Evolutionary conservation across 2,113 vertebrate species (phyloP), one percentile per base, ranked within the genome.

Genomic region (Agapornis roseicollis): DNA sequence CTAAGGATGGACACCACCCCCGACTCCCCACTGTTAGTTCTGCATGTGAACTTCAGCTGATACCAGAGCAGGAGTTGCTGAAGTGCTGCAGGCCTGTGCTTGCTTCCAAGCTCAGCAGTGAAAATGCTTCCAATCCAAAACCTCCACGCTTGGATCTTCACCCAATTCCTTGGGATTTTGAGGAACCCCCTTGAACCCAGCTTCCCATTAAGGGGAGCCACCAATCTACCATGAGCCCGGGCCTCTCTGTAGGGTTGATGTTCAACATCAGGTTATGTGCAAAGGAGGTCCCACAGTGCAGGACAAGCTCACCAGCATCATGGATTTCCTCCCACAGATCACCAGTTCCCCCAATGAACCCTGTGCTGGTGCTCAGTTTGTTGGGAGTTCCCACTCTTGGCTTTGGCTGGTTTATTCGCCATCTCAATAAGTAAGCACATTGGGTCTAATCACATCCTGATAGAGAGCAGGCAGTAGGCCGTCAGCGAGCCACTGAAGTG

Each of bases 401-500:
- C 39, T 72, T 35, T 46, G 70, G 13, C 49, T 2, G 1, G 11
- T 25, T 85, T 63, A 28, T 49, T 65, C 3, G 8, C 68, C 65
- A 44, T 41, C 47, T 24, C 17, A 1, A 27, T 25, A 22, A 74
- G 33, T 35, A 4, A 37, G 19, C 35, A 5, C 25, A 17, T 64
- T 78, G 19, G 4, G 4, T n/a, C 39, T 80, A 65, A 39, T 46
- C 64, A 17, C 58, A 66, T 18, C 78, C 73, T 47, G 69, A 42
- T 0, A 55, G 19, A 0, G 0, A 66, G 72, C 1, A 4, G 76
- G 47, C 86, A 76, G 47, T 0, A 1, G 53, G 18, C 55, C 71
- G 44, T 31, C 83, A 78, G 69, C 65, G 39, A 70, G 13, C 31
- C 2, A 6, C 24, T 66, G 69, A 44, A 13, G 2, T 52, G 56